Evolutionary conservation across 2,888 invertebrate genomes (phyloP).

Genomic region (Laspeyria flexula): DNA sequence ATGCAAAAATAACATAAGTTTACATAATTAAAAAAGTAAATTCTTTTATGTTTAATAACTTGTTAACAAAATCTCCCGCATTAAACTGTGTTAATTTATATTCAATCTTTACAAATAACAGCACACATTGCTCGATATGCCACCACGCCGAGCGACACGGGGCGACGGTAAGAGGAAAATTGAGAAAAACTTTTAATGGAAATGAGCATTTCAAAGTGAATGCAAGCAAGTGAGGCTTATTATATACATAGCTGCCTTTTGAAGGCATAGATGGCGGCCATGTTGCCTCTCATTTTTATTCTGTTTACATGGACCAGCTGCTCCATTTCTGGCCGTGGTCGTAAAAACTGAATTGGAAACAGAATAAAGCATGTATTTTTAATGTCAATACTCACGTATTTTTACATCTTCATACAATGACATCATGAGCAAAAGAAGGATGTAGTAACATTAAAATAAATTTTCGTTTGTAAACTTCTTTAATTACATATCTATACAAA

Average conservation of each 20-base stretch:
- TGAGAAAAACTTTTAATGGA: slow-evolving; percentile 54
- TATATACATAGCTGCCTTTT: slow-evolving; percentile 53
- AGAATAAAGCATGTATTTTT: slow-evolving; percentile 71
- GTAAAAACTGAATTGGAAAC: slow-evolving; percentile 77
- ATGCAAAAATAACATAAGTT: background rate
- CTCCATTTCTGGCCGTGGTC: slow-evolving; percentile 65
- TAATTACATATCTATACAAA: slow-evolving; percentile 84
- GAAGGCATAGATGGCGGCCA: slow-evolving; percentile 60
- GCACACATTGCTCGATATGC: slow-evolving; percentile 35
- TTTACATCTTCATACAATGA: slow-evolving; percentile 45
- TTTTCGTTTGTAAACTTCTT: slow-evolving; percentile 78
- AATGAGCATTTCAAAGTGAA: slow-evolving; percentile 56
- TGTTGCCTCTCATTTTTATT: slow-evolving; percentile 72
- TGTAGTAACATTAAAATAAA: slow-evolving; percentile 38
- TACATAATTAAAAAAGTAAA: slow-evolving; percentile 6
- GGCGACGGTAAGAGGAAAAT: slow-evolving; percentile 43
- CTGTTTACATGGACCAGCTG: slow-evolving; percentile 77
- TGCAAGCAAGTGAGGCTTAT: slow-evolving; percentile 54
- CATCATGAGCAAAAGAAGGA: slow-evolving; percentile 28
- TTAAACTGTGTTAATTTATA: slow-evolving; percentile 16
- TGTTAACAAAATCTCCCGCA: slow-evolving; percentile 23
- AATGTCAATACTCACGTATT: slow-evolving; percentile 53
- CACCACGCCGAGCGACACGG: no score
- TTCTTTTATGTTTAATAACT: slow-evolving; percentile 11
- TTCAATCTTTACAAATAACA: slow-evolving; percentile 17